Evolutionary conservation across 2,797 vertebrate genomes (phyloP).

Genomic region (Chaunax sp.): DNA sequence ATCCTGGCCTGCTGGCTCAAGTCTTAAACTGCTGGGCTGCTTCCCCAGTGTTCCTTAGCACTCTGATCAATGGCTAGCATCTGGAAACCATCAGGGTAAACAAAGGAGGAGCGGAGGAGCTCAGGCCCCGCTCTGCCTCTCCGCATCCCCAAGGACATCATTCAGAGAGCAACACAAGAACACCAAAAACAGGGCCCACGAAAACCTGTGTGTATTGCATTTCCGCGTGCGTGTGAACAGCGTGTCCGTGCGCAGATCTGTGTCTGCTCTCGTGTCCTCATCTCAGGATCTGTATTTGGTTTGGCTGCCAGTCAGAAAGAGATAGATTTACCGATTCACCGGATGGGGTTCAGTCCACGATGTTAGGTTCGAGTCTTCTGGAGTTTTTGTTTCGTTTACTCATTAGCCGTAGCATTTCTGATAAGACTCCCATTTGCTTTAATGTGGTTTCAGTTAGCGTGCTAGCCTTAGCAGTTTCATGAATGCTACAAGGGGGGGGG

Average conservation of each 20-base stretch:
- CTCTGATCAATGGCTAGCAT: conserved; percentile 86
- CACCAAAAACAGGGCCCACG: conserved; percentile 79
- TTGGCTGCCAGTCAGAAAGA: conserved; percentile 84
- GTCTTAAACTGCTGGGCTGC: conserved; percentile 88
- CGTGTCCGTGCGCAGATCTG: conserved; percentile 42
- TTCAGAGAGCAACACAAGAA: conserved; percentile 88
- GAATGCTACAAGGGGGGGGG: conserved; percentile 29
- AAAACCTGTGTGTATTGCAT: conserved; percentile 53
- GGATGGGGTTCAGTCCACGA: conserved; percentile 64
- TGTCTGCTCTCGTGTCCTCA: conserved; percentile 76
- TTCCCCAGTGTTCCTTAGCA: conserved; percentile 75
- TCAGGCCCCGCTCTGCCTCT: conserved; percentile 84
- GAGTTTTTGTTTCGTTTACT: conserved; percentile 79
- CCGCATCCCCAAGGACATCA: conserved; percentile 84
- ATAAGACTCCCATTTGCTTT: conserved; percentile 79
- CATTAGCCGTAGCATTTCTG: conserved; percentile 78
- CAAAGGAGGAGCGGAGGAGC: conserved; percentile 91
- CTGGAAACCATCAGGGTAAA: conserved; percentile 97
- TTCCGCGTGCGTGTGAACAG: conserved; percentile 32
- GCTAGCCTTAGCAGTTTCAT: conserved; percentile 52
- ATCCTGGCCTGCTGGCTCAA: conserved; percentile 80
- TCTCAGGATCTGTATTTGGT: conserved; percentile 89
- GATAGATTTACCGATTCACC: conserved; percentile 78
- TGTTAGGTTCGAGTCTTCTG: conserved; percentile 70
- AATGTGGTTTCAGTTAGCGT: conserved; percentile 71